A percentile compares a stretch with the other conserved stretches of the same genome.
phyloP scores from a whole-genome alignment of 2,797 vertebrate species.

The Sarcophilus harrisii region DNA sequence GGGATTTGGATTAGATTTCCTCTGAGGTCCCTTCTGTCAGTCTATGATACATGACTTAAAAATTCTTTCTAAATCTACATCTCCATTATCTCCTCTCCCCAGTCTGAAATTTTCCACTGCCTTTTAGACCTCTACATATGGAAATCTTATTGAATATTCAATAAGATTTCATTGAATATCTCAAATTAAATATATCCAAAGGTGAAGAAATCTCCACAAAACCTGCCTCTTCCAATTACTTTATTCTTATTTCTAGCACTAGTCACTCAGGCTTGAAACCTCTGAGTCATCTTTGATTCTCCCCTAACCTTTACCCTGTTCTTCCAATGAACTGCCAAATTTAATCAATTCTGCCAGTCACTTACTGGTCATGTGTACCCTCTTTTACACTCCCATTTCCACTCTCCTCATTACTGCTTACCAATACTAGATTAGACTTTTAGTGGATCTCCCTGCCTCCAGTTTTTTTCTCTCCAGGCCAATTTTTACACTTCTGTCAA shows the following conservation, averaged over 20 bases:
- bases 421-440: neutral
- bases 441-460: neutral
- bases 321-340: neutral
- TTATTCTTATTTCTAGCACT: neutral
- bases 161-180: too few relatives aligned
- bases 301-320: neutral
- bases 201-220: neutral
- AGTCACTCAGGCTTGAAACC: neutral
- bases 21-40: neutral
- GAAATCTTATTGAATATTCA: too few relatives aligned
- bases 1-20: neutral
- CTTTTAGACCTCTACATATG: neutral
- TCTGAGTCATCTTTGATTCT: neutral
- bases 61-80: neutral
- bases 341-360: neutral
- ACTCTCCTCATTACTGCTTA: neutral
- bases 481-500: neutral
- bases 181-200: neutral
- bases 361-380: neutral
- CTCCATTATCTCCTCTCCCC: neutral
- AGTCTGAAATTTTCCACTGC: neutral
- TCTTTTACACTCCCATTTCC: neutral
- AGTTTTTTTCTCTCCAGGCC: neutral
- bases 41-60: neutral
- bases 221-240: neutral